These are phyloP conservation scores for Lucilia sericata DNA, from an alignment of 1,140 invertebrate genomes.

Conservation along the genomic window DNA sequence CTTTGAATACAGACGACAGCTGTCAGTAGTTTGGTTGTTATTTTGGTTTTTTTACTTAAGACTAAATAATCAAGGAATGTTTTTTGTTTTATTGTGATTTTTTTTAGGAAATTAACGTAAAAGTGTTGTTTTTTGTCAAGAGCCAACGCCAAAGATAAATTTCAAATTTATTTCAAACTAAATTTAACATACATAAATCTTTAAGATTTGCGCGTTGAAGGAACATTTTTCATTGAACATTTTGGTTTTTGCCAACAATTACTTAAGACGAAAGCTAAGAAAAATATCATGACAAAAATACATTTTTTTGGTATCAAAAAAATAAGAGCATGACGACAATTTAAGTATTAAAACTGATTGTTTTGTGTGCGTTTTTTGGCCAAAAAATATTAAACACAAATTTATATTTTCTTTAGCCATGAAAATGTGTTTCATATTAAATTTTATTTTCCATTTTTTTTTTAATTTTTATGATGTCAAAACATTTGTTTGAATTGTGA, in stretches of 20 bases:
- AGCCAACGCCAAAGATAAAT: neutral
- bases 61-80: neutral
- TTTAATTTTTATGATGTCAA: neutral
- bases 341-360: neutral
- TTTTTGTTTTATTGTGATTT: neutral
- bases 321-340: constrained; percentile 5
- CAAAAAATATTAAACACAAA: neutral
- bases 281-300: neutral
- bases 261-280: neutral
- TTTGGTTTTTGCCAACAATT: constrained; percentile 9
- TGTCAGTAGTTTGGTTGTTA: neutral
- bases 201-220: constrained; percentile 15
- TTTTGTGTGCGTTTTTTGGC: neutral
- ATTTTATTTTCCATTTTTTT: neutral
- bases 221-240: constrained; percentile 7
- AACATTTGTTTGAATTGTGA: neutral
- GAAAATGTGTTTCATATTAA: constrained; percentile 22
- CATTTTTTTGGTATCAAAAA: neutral
- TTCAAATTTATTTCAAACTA: neutral
- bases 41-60: neutral
- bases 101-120: neutral
- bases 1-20: constrained; percentile 8
- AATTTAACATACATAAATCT: neutral
- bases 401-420: neutral
- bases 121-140: neutral